phyloP scores from a whole-genome alignment of 2,888 invertebrate species.

The Hyposoter dolosus region DNA sequence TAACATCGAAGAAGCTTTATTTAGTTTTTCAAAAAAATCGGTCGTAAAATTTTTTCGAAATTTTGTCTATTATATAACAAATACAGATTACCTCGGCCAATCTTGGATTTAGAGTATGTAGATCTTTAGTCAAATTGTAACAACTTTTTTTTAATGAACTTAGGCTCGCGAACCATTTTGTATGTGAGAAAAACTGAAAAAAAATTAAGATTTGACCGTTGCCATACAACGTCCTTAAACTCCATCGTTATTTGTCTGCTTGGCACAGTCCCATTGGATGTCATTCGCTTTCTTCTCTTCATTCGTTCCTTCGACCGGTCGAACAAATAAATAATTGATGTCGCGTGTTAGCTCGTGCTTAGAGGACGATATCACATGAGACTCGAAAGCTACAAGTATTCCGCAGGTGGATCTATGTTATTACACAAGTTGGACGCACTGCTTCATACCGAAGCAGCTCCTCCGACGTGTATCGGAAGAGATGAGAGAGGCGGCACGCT shows the following conservation, averaged over 20 bases:
- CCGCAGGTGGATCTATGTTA: conserved; percentile 65
- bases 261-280: background rate
- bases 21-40: too few species aligned
- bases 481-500: conserved; percentile 66
- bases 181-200: too few species aligned
- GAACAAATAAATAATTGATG: conserved; percentile 63
- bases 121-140: too few species aligned
- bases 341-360: conserved; percentile 65
- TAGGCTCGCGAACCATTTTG: too few species aligned
- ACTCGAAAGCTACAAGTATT: conserved; percentile 23
- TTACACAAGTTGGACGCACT: conserved; percentile 56
- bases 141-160: too few species aligned
- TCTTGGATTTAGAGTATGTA: too few species aligned
- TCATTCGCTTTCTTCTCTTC: conserved; percentile 14
- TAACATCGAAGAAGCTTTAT: too few species aligned
- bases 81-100: too few species aligned
- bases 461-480: conserved; percentile 56
- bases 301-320: background rate
- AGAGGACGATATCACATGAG: conserved; percentile 51
- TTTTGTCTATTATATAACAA: too few species aligned
- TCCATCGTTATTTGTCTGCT: background rate
- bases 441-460: conserved; percentile 44
- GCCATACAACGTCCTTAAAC: too few species aligned
- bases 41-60: too few species aligned
- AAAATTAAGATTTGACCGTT: too few species aligned